phyloP scores from a whole-genome alignment of 2,797 vertebrate genomes.

The Sebastiscus tertius region DNA sequence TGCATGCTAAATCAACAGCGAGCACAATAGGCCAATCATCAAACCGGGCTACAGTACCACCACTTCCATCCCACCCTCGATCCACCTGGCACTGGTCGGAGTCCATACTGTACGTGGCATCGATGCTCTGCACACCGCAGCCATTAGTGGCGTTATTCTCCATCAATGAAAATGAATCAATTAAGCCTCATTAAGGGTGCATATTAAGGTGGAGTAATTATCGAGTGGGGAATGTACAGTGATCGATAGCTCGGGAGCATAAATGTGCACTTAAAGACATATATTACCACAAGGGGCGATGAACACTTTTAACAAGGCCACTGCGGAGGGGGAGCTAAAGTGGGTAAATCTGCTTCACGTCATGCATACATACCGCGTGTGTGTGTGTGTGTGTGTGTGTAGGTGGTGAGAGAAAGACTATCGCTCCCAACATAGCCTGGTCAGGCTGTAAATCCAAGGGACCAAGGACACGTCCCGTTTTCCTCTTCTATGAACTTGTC shows the following conservation, averaged over 20 bases:
- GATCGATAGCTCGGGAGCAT: slow-evolving; percentile 75
- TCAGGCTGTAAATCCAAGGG: slow-evolving; percentile 77
- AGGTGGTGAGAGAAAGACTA: slow-evolving; percentile 10
- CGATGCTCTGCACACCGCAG: slow-evolving; percentile 61
- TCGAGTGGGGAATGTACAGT: slow-evolving; percentile 70
- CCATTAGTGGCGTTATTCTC: slow-evolving; percentile 76
- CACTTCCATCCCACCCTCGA: slow-evolving; percentile 72
- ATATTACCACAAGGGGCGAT: slow-evolving; percentile 77
- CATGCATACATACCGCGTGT: slow-evolving; percentile 33
- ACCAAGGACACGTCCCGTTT: slow-evolving; percentile 82
- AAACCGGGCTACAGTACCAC: slow-evolving; percentile 71
- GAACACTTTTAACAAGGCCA: slow-evolving; percentile 78
- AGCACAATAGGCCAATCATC: slow-evolving; percentile 87
- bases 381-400: slow-evolving; percentile 21
- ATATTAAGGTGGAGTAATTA: slow-evolving; percentile 81
- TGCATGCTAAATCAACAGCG: slow-evolving; percentile 85
- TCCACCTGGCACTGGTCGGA: slow-evolving; percentile 73
- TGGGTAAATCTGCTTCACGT: slow-evolving; percentile 69
- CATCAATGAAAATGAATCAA: slow-evolving; percentile 80
- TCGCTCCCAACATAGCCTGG: slow-evolving; percentile 45
- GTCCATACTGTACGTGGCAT: slow-evolving; percentile 64
- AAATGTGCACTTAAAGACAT: slow-evolving; percentile 81
- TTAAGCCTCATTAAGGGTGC: slow-evolving; percentile 79
- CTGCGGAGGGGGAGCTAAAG: slow-evolving; percentile 50
- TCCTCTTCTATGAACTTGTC: slow-evolving; percentile 83